phyloP scores from a whole-genome alignment of 1,140 invertebrate genomes.

The Lamellibrachia luymesi region DNA sequence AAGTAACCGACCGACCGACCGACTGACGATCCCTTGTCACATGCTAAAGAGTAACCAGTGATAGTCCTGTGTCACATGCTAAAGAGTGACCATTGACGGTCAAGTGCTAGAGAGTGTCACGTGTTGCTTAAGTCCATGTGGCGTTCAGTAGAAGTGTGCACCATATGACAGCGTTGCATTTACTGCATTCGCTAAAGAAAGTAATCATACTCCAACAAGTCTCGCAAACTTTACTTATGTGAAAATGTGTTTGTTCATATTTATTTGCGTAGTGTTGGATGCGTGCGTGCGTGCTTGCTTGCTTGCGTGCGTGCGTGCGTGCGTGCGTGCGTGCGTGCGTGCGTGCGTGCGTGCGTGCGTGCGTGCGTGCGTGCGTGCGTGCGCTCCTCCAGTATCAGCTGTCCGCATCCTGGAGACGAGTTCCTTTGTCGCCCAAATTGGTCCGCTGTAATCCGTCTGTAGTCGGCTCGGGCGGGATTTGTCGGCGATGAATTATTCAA shows the following conservation, averaged over 20 bases:
- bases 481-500: not conserved
- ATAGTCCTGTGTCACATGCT: not conserved
- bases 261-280: no score
- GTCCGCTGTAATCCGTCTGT: not conserved
- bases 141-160: not conserved
- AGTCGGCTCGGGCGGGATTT: not conserved
- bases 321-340: slow-evolving; percentile 1
- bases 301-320: no score
- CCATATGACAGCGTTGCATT: not conserved
- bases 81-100: no score
- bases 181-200: no score
- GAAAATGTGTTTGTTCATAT: no score
- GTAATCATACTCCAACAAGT: no score
- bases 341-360: slow-evolving; percentile 6
- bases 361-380: not conserved
- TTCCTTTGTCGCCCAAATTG: not conserved
- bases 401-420: not conserved
- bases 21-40: no score
- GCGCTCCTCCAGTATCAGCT: not conserved
- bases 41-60: no score
- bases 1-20: not conserved
- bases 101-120: no score
- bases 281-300: no score
- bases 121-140: not conserved
- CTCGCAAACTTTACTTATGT: no score